phyloP scores from a whole-genome alignment of 1,140 invertebrate species.

The Macrobrachium rosenbergii region DNA sequence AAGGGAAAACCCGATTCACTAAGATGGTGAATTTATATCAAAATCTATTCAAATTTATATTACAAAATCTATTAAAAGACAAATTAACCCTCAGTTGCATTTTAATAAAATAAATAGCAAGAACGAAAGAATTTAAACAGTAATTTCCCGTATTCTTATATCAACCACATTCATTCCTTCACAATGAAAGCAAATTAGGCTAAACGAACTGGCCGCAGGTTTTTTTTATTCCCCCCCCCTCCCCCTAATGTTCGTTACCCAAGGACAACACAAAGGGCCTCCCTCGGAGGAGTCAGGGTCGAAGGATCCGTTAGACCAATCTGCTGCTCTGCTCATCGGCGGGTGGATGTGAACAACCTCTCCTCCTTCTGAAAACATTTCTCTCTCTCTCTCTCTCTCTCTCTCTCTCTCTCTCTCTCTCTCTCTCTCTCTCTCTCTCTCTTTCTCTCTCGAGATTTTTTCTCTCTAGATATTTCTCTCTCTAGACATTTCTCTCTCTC shows the following conservation, averaged over 20 bases:
- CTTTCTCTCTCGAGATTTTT: background rate
- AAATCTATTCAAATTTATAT: too few relatives aligned
- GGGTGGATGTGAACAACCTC: too few relatives aligned
- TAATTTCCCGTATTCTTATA: background rate
- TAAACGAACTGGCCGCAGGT: too few relatives aligned
- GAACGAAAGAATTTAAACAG: too few relatives aligned
- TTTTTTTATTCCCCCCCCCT: background rate
- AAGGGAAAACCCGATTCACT: too few relatives aligned
- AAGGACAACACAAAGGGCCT: constrained; percentile 9
- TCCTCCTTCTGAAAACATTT: background rate
- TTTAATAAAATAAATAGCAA: too few relatives aligned
- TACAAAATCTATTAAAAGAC: too few relatives aligned
- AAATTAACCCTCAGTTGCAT: too few relatives aligned
- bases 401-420: background rate
- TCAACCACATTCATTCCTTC: background rate
- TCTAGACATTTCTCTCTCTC: too few relatives aligned
- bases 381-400: background rate
- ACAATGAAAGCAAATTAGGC: background rate
- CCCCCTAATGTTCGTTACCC: constrained; percentile 13
- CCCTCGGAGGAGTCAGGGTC: background rate
- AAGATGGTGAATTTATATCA: too few relatives aligned
- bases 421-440: background rate
- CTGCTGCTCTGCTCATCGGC: too few relatives aligned
- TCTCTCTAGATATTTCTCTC: too few relatives aligned
- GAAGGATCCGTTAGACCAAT: background rate